Base-by-base conservation (phyloP, 92 coral and sea anemone genomes). In the Phenganax marumi region DNA sequence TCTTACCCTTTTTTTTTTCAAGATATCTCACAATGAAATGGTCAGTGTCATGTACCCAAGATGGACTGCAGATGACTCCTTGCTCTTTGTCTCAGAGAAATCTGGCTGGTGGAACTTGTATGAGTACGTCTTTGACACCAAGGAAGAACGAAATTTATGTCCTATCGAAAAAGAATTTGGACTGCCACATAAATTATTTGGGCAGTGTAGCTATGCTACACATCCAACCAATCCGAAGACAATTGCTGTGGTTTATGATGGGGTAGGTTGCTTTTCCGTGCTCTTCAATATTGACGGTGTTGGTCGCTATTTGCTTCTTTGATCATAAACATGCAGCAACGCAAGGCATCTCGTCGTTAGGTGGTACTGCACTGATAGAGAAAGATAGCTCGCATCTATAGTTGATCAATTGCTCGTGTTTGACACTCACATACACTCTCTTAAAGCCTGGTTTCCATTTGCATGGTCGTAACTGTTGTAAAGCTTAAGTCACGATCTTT, bases 101-200 rank as follows among this genome's bases (percentile, higher is more conserved):
- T 87, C 91, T 50, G 91, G 92, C 87, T 92, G 98, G 98, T 95
- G 98, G 98, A 92, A 95, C 81, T 88, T 95, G 61, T 92, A 95
- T 68, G 53, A 89, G 52, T 78, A 61, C 33, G 77, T 88, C 17
- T 90, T 89, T 86, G 93, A 86, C 21, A 70, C 90, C 50, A 92
- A 81, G 52, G 65, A 88, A 17, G 98, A 90, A 81, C 90, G 90
- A 43, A 90, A 88, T 81, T 60, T 95, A 66, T 92, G 71, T 39
- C 97, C 95, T 8, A 52, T 58, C 54, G 75, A 81, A 17, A 84
- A 68, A 62, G 98, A 95, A 82, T 83, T 95, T 60, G 98, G 98
- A 14, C 50, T 48, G 51, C 97, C 98, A 14, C 88, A 89, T 16
- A 90, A 95, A 95, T 63, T 52, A 33, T 95, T 95, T 89, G 97